Conservation (phyloP, 2,113 vertebrate species). For the Corapipo altera region DNA sequence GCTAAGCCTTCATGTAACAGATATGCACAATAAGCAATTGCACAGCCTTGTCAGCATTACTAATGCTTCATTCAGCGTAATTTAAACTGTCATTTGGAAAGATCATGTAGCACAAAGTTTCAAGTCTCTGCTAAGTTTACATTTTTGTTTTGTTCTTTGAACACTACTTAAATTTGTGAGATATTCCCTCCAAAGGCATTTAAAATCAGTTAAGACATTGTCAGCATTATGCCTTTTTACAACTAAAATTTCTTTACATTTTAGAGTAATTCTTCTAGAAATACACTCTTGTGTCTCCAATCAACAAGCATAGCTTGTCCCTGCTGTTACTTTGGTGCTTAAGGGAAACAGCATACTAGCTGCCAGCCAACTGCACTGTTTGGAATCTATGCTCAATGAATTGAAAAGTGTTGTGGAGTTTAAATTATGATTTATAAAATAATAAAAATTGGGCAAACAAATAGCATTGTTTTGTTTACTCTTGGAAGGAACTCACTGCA, state of each 20-base stretch:
- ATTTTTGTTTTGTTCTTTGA: not conserved
- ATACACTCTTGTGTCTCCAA: not conserved
- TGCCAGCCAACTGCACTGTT: not conserved
- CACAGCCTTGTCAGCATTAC: not conserved
- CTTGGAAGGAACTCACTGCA: not conserved
- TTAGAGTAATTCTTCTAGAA: not conserved
- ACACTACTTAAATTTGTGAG: not conserved
- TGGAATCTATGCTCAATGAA: not conserved
- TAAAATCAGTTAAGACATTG: not conserved
- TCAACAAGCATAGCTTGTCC: rapidly evolving
- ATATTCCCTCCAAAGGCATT: not conserved
- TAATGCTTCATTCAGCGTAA: not conserved
- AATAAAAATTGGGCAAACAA: not conserved
- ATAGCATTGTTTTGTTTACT: not conserved
- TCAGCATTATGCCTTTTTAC: not conserved
- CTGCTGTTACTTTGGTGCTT: not conserved
- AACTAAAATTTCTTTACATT: not conserved
- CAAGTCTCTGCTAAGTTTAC: not conserved
- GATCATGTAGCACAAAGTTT: not conserved
- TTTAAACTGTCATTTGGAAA: not conserved
- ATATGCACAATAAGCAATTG: not conserved
- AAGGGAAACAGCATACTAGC: rapidly evolving
- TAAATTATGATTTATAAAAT: not conserved
- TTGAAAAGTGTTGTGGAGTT: not conserved
- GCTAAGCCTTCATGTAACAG: not conserved